phyloP scores from a whole-genome alignment of 2,797 vertebrate genomes.

The Acestrorhynchus altus region DNA sequence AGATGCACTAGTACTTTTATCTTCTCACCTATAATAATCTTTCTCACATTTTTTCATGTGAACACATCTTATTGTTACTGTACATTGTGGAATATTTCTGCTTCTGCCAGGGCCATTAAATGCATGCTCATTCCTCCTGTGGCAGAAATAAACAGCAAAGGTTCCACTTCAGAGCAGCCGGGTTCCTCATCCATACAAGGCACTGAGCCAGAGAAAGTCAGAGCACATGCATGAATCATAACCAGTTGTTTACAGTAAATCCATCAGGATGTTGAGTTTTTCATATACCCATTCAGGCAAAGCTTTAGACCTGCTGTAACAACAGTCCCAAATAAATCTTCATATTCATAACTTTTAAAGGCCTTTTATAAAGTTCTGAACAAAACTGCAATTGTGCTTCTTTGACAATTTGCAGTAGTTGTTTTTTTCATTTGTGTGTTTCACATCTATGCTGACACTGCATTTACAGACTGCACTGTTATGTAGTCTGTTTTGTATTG shows the following conservation, averaged over 20 bases:
- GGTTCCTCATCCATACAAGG: constrained; percentile 55
- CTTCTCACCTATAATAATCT: neutral
- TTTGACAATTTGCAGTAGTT: no score
- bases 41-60: neutral
- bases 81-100: neutral
- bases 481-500: no score
- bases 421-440: no score
- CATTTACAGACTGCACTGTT: no score
- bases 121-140: neutral
- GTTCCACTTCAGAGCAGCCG: constrained; percentile 28
- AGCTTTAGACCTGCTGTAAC: neutral
- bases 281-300: constrained; percentile 16
- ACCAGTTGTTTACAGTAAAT: constrained; percentile 1
- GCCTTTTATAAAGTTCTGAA: no score
- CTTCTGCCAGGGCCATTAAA: neutral
- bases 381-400: no score
- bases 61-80: neutral
- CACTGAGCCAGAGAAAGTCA: constrained; percentile 46
- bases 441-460: no score
- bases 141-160: constrained; percentile 43
- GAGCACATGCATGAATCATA: constrained; percentile 10
- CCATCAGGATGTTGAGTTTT: neutral
- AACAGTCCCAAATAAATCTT: neutral
- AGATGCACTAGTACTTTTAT: neutral
- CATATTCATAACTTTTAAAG: no score